Conservation (phyloP, 2,888 invertebrate species). For the Tridacna crocea region DNA sequence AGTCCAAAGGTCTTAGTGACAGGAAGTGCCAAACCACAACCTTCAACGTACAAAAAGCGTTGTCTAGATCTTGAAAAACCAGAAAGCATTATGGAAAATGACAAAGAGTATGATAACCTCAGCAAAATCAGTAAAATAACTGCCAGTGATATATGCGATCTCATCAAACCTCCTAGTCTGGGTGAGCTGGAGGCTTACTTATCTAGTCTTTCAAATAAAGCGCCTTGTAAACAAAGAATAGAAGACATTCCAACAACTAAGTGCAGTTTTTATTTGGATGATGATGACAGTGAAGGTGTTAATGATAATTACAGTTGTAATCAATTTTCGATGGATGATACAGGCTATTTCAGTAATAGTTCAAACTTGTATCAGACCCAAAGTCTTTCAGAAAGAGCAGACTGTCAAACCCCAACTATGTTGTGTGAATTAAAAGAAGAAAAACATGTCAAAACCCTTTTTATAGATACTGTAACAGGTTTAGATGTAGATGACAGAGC, state of each 20-base stretch:
- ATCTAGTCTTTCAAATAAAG: conserved; percentile 70
- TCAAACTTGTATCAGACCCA: conserved; percentile 22
- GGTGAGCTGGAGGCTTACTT: conserved; percentile 77
- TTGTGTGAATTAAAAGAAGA: neutral
- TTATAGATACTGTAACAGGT: neutral
- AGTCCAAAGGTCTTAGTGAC: conserved; percentile 76
- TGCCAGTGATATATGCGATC: conserved; percentile 56
- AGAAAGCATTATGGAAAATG: conserved; percentile 25
- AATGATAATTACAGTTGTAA: neutral
- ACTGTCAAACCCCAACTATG: neutral
- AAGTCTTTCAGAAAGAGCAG: conserved; percentile 52
- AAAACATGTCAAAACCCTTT: conserved; percentile 15
- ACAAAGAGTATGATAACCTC: conserved; percentile 36
- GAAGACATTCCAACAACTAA: conserved; percentile 67
- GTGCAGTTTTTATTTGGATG: conserved; percentile 75
- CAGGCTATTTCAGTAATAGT: neutral
- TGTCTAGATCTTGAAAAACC: conserved; percentile 66
- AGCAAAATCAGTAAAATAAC: conserved; percentile 48
- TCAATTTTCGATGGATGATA: neutral
- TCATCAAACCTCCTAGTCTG: conserved; percentile 73
- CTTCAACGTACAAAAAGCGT: conserved; percentile 65
- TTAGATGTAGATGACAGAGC: neutral
- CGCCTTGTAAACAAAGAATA: conserved; percentile 35
- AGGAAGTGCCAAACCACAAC: conserved; percentile 56
- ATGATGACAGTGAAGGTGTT: conserved; percentile 21